Conservation (phyloP, 2,888 invertebrate species). For the Tenodera sinensis region DNA sequence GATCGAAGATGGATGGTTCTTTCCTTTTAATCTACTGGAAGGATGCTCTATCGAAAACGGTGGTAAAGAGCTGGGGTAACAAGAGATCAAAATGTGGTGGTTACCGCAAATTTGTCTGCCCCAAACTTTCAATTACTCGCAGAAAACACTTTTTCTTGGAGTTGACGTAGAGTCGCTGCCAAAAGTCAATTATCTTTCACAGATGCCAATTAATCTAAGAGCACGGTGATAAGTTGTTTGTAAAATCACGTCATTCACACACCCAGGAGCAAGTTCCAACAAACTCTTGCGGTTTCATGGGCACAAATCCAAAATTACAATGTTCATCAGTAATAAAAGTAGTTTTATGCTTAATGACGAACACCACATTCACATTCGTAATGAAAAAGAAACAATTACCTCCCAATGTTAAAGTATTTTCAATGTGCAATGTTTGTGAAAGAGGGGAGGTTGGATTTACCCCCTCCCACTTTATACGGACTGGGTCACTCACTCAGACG, state of each 20-base stretch:
- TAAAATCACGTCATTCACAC: not conserved
- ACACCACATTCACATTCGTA: too few relatives aligned
- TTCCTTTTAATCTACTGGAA: conserved; percentile 19
- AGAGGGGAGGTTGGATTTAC: too few relatives aligned
- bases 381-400: too few relatives aligned
- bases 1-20: conserved; percentile 26
- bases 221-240: not conserved
- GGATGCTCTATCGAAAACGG: not conserved
- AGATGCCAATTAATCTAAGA: not conserved
- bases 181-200: not conserved
- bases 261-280: not conserved
- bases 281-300: not conserved
- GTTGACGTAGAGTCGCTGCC: not conserved
- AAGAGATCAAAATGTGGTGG: not conserved
- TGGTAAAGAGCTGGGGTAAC: not conserved
- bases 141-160: not conserved
- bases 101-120: not conserved
- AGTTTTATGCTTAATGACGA: too few relatives aligned
- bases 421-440: too few relatives aligned
- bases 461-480: too few relatives aligned
- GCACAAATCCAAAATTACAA: not conserved
- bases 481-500: too few relatives aligned
- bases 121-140: not conserved
- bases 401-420: too few relatives aligned
- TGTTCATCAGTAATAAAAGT: too few relatives aligned